Conservation (phyloP, 2,113 vertebrate genomes). For the Austrofundulus limnaeus region DNA sequence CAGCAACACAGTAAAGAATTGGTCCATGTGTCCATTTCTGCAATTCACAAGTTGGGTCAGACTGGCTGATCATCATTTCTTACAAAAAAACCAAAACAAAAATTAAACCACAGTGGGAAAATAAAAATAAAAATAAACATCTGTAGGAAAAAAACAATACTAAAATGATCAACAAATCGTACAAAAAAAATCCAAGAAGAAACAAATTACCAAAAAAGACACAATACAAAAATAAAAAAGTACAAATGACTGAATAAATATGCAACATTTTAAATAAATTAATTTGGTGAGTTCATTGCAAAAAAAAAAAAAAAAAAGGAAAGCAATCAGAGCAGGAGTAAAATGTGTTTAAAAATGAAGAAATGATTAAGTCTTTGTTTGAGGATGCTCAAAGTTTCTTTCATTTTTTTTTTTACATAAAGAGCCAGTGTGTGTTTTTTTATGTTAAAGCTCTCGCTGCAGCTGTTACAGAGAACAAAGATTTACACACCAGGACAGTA, state of each 20-base stretch:
- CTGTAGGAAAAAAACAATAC: conserved; percentile 25
- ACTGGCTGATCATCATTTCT: conserved; percentile 30
- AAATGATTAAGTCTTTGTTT: conserved; percentile 28
- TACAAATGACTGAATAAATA: conserved; percentile 82
- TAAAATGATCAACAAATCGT: conserved; percentile 39
- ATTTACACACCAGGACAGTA: conserved; percentile 1
- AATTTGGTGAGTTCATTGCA: conserved; percentile 75
- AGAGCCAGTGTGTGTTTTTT: conserved; percentile 1
- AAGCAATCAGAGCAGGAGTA: conserved; percentile 57
- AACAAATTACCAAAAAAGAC: conserved; percentile 34
- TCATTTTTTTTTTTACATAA: not conserved
- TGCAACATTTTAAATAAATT: conserved; percentile 77
- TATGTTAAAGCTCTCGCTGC: conserved; percentile 38
- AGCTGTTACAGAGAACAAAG: conserved; percentile 17
- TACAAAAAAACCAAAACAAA: conserved; percentile 7
- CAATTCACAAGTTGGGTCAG: conserved; percentile 52
- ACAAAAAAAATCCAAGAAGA: conserved; percentile 35
- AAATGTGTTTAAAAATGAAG: conserved; percentile 58
- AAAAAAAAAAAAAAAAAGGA: conserved; percentile 54
- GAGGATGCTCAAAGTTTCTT: not conserved
- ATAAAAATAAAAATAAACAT: conserved; percentile 11
- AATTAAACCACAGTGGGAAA: not conserved
- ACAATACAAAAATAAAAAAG: conserved; percentile 72
- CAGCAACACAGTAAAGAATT: conserved; percentile 25
- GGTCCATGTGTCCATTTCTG: conserved; percentile 42